Evolutionary conservation across 2,888 invertebrate species (phyloP), one percentile per base, ranked within the genome.

Genomic region (Cheilosia pagana): DNA sequence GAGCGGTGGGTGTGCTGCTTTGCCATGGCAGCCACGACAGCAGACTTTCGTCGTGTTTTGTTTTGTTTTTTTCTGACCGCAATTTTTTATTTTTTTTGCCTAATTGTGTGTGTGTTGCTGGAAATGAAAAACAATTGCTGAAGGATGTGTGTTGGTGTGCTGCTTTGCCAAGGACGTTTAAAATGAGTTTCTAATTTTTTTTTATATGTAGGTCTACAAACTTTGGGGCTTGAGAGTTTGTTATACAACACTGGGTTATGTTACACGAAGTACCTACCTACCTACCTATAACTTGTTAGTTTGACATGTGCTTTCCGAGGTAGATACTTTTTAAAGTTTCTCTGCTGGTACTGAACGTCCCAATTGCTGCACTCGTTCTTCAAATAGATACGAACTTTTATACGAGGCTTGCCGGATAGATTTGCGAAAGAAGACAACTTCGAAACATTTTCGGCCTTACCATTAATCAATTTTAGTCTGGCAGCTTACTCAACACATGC

Each of bases 91-190:
- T 23, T 72, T 55, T 50, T 62, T 45, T 52, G 31, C 43, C 14
- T 63, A 25, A 48, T 39, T 53, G 52, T 53, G 35, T 21, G 35
- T 21, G 52, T 21, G 39, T n/a, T 55, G 62, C 48, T 68, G 43
- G 45, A 48, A 55, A 21, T 31, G 31, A 4, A 16, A 19, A 70
- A 55, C 57, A 63, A 63, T 63, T 55, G 53, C 23, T 53, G 53
- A 45, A 35, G 72, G 53, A 63, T 39, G 55, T 12, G 25, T 43
- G 35, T 8, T 45, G n/a, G 12, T 60, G 14, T n/a, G 35, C 4
- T 53, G 41, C n/a, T 25, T 25, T 19, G 16, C 71, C 77, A 78
- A 78, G 77, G 77, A 57, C 77, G 77, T 63, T 63, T 1, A 10
- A 63, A 71, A 78, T 77, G 55, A 63, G 55, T 14, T 70, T 25